phyloP scores from a whole-genome alignment of 2,888 invertebrate genomes.

The Lithophane socia region DNA sequence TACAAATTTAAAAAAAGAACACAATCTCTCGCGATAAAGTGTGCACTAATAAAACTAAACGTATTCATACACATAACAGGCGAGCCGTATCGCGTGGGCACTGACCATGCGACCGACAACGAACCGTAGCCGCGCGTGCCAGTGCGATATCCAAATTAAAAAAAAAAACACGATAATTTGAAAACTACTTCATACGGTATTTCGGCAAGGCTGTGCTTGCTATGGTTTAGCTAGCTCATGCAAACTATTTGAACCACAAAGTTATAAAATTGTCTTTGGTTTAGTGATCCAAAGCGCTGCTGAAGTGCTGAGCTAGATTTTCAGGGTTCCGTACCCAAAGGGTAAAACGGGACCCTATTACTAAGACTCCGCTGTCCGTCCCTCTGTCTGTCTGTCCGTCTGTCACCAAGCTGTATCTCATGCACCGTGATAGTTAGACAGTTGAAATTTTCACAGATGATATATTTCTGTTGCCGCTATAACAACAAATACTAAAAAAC shows the following conservation, averaged over 20 bases:
- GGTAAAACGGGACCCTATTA: too few species aligned
- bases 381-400: too few species aligned
- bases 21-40: slow-evolving; percentile 34
- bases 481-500: too few species aligned
- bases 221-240: not conserved
- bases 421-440: too few species aligned
- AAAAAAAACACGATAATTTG: slow-evolving; percentile 32
- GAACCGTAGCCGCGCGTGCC: slow-evolving; percentile 55
- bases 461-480: too few species aligned
- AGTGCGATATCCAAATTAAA: slow-evolving; percentile 52
- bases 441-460: too few species aligned
- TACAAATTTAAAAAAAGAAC: slow-evolving; percentile 9
- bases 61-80: slow-evolving; percentile 33
- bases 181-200: slow-evolving; percentile 16
- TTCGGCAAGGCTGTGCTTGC: slow-evolving; percentile 3
- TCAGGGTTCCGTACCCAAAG: too few species aligned
- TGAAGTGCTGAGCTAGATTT: too few species aligned
- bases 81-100: slow-evolving; percentile 59
- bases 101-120: slow-evolving; percentile 54
- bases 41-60: slow-evolving; percentile 34
- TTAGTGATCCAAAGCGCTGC: not conserved
- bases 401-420: too few species aligned
- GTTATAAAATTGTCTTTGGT: not conserved
- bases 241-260: not conserved
- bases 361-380: too few species aligned